A percentile compares a stretch with the other conserved stretches of the same genome.
These are phyloP conservation scores for Drosophila neotestacea DNA, from an alignment of 2,888 invertebrate genomes.

Conservation along the genomic window DNA sequence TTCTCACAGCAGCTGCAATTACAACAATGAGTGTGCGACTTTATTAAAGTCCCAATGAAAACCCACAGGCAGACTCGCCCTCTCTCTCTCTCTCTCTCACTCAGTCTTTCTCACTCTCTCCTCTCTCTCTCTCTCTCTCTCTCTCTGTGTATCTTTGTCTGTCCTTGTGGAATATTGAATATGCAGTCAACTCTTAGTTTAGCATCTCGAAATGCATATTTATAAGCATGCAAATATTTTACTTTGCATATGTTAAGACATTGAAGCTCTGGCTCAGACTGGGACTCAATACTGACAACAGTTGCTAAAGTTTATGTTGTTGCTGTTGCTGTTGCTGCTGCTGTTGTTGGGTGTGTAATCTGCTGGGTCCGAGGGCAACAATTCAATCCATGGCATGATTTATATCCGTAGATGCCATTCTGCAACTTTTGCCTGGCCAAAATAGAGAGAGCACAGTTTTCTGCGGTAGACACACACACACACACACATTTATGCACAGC, in stretches of 20 bases:
- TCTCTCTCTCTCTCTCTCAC: background rate
- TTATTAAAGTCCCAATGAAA: conserved; percentile 31
- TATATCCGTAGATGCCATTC: conserved; percentile 67
- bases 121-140: background rate
- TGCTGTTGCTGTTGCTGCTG: conserved; percentile 14
- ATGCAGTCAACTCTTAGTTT: conserved; percentile 44
- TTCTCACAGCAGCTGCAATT: conserved; percentile 27
- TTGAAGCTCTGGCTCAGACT: conserved; percentile 39
- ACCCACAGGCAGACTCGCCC: background rate
- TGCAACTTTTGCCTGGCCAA: conserved; percentile 34
- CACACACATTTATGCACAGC: background rate
- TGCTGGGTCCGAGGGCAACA: conserved; percentile 59
- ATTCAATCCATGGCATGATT: conserved; percentile 82
- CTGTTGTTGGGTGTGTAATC: conserved; percentile 41
- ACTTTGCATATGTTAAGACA: conserved; percentile 83
- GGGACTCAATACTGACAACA: conserved; percentile 19
- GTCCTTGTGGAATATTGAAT: conserved; percentile 22
- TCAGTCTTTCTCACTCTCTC: background rate
- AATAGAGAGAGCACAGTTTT: conserved; percentile 28
- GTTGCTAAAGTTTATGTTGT: conserved; percentile 20
- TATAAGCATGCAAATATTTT: conserved; percentile 85
- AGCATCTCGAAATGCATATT: conserved; percentile 72
- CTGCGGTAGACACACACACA: conserved; percentile 40
- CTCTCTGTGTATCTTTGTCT: background rate
- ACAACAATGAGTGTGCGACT: conserved; percentile 24